phyloP scores from a whole-genome alignment of 2,113 vertebrate genomes.

The Corvus moneduloides region DNA sequence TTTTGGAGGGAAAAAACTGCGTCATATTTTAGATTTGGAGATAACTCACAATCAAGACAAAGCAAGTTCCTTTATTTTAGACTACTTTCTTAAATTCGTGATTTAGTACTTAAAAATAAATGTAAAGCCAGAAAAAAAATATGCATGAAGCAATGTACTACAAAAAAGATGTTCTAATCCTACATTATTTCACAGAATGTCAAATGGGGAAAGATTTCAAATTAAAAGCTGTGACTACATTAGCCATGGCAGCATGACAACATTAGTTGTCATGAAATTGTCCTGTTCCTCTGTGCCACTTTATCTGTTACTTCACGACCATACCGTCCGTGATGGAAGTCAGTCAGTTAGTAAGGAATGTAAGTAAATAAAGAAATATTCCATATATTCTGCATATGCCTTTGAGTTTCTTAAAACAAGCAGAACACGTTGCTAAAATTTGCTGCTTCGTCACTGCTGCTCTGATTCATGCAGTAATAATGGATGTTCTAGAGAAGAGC shows the following conservation, averaged over 20 bases:
- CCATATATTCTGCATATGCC: background rate
- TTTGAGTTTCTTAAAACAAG: conserved; percentile 5
- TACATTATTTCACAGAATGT: background rate
- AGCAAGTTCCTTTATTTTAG: background rate
- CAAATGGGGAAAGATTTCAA: background rate
- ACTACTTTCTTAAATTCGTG: background rate
- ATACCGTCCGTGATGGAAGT: background rate
- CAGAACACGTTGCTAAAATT: background rate
- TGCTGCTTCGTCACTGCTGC: background rate
- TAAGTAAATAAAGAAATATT: background rate
- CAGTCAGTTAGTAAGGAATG: background rate
- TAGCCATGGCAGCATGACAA: background rate
- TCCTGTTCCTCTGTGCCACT: background rate
- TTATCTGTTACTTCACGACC: background rate
- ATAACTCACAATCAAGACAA: background rate
- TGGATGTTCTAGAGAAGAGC: background rate
- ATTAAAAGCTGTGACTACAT: background rate
- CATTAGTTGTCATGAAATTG: background rate
- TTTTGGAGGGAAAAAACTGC: background rate
- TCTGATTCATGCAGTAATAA: background rate
- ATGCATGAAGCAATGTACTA: background rate
- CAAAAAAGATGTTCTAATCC: background rate
- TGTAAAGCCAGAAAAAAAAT: background rate
- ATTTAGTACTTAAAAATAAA: background rate
- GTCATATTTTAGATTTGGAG: background rate